Conservation (phyloP, 2,888 invertebrate genomes). For the Oscheius sp. region DNA sequence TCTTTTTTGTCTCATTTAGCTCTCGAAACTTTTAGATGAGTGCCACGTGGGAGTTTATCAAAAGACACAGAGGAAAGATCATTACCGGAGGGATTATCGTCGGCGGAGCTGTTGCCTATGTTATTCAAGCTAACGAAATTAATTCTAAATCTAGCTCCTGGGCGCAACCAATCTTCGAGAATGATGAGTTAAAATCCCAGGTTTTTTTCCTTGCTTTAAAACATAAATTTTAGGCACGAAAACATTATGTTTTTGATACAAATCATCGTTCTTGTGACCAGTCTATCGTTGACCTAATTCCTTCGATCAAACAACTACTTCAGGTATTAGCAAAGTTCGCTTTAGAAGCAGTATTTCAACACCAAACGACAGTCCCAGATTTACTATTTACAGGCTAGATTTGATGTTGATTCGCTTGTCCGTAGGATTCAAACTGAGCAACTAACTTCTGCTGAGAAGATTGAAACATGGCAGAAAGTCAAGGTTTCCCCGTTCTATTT, state of each 20-base stretch:
- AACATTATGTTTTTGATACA: constrained; percentile 60
- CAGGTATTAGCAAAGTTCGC: constrained; percentile 35
- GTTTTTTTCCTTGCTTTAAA: constrained; percentile 2
- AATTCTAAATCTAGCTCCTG: neutral
- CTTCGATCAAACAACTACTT: constrained; percentile 41
- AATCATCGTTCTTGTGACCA: constrained; percentile 60
- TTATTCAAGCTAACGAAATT: neutral
- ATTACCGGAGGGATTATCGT: constrained; percentile 43
- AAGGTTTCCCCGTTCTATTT: constrained; percentile 36
- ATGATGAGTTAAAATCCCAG: constrained; percentile 18
- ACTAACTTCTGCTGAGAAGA: constrained; percentile 39
- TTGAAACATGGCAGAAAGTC: constrained; percentile 48
- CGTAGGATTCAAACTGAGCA: constrained; percentile 36
- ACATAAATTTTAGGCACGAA: constrained; percentile 42
- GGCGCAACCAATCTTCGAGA: neutral
- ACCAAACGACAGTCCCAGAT: neutral
- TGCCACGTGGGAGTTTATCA: constrained; percentile 57
- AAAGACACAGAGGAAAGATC: constrained; percentile 54
- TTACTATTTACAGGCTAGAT: constrained; percentile 34
- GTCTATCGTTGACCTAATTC: constrained; percentile 52
- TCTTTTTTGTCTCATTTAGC: neutral
- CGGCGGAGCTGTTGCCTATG: constrained; percentile 39
- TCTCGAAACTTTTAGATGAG: constrained; percentile 41
- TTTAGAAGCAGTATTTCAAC: neutral
- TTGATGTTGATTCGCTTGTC: constrained; percentile 48